A percentile compares a stretch with the other conserved stretches of the same genome.
Evolutionary conservation across 1,140 invertebrate genomes (phyloP).

Genomic region (Ips typographus): DNA sequence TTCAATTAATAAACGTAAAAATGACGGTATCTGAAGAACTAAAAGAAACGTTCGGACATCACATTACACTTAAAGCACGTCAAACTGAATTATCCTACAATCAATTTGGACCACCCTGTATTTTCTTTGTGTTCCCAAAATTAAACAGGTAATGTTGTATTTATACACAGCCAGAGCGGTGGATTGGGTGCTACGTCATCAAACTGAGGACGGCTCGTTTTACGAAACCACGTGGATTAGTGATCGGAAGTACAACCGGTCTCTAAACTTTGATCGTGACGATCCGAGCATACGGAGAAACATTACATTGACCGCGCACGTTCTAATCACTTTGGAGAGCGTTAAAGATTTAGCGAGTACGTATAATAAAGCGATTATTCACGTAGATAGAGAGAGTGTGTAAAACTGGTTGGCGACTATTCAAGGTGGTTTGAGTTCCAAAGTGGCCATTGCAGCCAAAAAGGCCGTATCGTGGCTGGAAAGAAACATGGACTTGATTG

Average conservation of each 20-base stretch:
- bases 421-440: constrained; percentile 63
- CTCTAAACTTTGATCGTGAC: constrained; percentile 58
- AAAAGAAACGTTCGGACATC: no score
- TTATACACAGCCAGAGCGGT: constrained; percentile 64
- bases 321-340: constrained; percentile 78
- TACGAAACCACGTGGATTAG: constrained; percentile 81
- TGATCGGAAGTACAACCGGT: constrained; percentile 81
- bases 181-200: constrained; percentile 77
- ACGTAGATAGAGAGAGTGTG: background rate
- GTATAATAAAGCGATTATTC: constrained; percentile 26
- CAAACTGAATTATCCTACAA: background rate
- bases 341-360: constrained; percentile 78
- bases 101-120: background rate
- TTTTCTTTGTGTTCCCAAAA: background rate
- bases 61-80: no score
- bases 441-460: constrained; percentile 68
- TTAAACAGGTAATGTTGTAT: background rate
- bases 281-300: constrained; percentile 67
- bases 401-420: no score
- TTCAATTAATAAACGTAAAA: background rate
- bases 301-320: constrained; percentile 86
- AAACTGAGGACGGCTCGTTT: constrained; percentile 78
- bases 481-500: constrained; percentile 74
- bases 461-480: constrained; percentile 81
- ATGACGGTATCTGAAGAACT: background rate